Evolutionary conservation across 2,888 invertebrate species (phyloP).

Genomic region (Agrochola macilenta): DNA sequence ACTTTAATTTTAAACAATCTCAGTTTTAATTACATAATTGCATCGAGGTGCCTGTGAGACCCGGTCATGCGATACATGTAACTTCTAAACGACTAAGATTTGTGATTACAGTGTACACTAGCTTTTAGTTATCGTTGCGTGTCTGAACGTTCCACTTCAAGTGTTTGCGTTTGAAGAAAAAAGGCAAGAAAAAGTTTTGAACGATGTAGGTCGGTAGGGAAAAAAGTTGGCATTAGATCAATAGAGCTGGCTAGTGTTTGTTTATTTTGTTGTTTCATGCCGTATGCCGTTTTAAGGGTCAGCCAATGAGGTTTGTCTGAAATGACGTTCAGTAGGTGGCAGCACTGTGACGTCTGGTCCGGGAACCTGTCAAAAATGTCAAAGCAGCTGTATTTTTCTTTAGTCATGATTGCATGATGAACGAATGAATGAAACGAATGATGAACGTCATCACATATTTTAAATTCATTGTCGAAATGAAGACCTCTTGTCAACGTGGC

Average conservation of each 20-base stretch:
- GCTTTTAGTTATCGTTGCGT: slow-evolving; percentile 55
- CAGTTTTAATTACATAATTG: slow-evolving; percentile 41
- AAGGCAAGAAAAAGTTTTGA: slow-evolving; percentile 33
- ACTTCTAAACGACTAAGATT: slow-evolving; percentile 54
- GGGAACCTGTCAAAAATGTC: no score
- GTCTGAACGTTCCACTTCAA: slow-evolving; percentile 49
- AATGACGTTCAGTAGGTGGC: no score
- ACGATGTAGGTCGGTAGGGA: slow-evolving; percentile 42
- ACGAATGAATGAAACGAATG: no score
- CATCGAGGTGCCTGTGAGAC: slow-evolving; percentile 34
- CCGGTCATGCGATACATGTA: slow-evolving; percentile 55
- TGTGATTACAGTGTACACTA: slow-evolving; percentile 46
- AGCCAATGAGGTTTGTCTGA: no score
- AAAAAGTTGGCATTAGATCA: slow-evolving; percentile 37
- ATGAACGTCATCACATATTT: no score
- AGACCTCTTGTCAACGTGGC: no score
- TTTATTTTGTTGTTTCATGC: slow-evolving; percentile 13
- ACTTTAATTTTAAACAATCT: slow-evolving; percentile 27
- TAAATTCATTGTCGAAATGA: no score
- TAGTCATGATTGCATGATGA: no score
- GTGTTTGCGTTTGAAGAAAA: slow-evolving; percentile 48
- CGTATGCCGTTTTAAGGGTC: background rate
- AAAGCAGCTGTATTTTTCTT: no score
- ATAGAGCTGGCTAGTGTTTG: slow-evolving; percentile 17
- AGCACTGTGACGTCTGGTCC: no score